Conservation (phyloP, 2,888 invertebrate genomes). For the Syrista parreyssii region DNA sequence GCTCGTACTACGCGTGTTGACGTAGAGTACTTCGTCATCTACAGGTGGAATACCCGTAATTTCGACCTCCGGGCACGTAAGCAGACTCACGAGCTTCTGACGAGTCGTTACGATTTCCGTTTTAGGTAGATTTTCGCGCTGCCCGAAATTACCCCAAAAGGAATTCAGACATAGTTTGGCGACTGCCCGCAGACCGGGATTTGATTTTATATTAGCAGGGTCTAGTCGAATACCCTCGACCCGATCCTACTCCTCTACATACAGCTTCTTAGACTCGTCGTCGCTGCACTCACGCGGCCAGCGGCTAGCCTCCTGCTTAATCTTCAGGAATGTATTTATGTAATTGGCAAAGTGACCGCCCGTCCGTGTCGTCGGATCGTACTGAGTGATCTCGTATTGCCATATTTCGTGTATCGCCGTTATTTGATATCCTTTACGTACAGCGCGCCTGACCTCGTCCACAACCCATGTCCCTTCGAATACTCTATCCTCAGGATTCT, state of each 20-base stretch:
- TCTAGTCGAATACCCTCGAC: neutral
- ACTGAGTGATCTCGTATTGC: constrained; percentile 12
- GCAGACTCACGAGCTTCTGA: neutral
- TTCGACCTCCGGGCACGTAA: constrained; percentile 18
- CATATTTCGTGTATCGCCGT: too few species aligned
- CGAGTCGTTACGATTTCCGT: neutral
- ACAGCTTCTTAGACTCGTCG: neutral
- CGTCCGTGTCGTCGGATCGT: constrained; percentile 21
- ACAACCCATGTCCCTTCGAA: constrained; percentile 13
- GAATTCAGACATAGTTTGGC: constrained; percentile 46
- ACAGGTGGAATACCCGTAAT: constrained; percentile 23
- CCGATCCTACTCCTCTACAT: constrained; percentile 28
- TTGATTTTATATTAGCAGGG: constrained; percentile 29
- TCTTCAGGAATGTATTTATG: constrained; percentile 43
- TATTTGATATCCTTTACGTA: too few species aligned
- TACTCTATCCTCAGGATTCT: too few species aligned
- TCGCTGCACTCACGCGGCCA: constrained; percentile 32
- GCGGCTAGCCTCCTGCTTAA: constrained; percentile 40
- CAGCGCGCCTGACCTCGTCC: neutral
- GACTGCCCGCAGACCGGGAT: constrained; percentile 38
- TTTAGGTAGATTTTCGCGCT: constrained; percentile 30
- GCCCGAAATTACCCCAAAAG: too few species aligned
- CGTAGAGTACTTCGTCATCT: constrained; percentile 29
- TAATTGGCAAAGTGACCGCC: constrained; percentile 39
- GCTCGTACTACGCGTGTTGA: constrained; percentile 30